Conservation (phyloP, 2,113 vertebrate species). For the Halichoerus grypus region DNA sequence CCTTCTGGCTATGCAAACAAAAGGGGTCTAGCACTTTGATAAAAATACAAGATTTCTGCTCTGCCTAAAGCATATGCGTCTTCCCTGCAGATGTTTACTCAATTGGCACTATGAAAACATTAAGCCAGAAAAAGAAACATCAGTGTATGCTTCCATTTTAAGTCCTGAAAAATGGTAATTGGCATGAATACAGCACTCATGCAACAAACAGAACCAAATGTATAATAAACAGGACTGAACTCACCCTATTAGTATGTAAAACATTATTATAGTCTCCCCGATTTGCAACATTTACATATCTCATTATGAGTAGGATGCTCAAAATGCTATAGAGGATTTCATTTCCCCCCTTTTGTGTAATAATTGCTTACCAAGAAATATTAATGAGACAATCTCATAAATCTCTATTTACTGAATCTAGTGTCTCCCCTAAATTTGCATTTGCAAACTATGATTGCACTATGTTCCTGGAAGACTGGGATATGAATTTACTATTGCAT, state of each 20-base stretch:
- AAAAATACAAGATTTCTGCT: slow-evolving; percentile 59
- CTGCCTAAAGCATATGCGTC: background rate
- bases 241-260: slow-evolving; percentile 51
- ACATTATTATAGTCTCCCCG: background rate
- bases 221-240: background rate
- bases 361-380: slow-evolving; percentile 59
- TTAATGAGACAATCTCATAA: slow-evolving; percentile 55
- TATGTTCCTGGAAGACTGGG: slow-evolving; percentile 59
- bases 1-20: background rate
- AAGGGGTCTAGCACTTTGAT: slow-evolving; percentile 19
- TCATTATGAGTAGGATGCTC: slow-evolving; percentile 63
- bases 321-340: slow-evolving; percentile 61
- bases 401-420: slow-evolving; percentile 65
- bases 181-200: background rate
- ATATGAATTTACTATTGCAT: slow-evolving; percentile 60
- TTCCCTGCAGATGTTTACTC: slow-evolving; percentile 44
- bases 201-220: slow-evolving; percentile 33
- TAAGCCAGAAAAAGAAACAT: slow-evolving; percentile 64
- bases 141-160: slow-evolving; percentile 61
- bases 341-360: slow-evolving; percentile 57
- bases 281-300: slow-evolving; percentile 63
- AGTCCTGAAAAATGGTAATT: slow-evolving; percentile 55
- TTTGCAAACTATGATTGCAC: slow-evolving; percentile 65
- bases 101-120: slow-evolving; percentile 37
- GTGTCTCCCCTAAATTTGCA: slow-evolving; percentile 61